These are phyloP conservation scores for Cassiopea andromeda DNA, from an alignment of 30 jellyfish, hydroid and myxozoan genomes.

Conservation along the genomic window DNA sequence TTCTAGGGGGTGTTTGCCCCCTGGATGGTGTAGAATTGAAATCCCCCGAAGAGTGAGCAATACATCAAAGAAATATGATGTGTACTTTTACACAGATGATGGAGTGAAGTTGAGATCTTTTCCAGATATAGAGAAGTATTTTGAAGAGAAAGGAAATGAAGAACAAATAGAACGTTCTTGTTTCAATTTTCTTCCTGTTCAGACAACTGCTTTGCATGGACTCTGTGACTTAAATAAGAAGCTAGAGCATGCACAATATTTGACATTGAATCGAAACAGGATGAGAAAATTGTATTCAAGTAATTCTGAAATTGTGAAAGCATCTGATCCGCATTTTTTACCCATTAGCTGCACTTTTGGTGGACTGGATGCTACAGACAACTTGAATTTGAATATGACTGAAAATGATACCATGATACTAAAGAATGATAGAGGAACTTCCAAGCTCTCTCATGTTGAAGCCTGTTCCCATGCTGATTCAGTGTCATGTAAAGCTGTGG, in stretches of 20 bases:
- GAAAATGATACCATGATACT: no score
- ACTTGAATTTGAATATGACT: no score
- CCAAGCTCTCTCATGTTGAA: no score
- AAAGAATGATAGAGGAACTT: no score
- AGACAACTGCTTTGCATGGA: background rate
- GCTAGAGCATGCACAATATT: background rate
- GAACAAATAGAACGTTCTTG: conserved; percentile 27
- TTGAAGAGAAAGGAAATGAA: conserved; percentile 8
- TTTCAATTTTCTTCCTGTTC: conserved; percentile 51
- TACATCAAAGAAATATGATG: conserved; percentile 43
- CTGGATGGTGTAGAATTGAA: conserved; percentile 76
- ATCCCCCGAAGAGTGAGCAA: conserved; percentile 25
- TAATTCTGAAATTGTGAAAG: background rate
- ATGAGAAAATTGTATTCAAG: background rate
- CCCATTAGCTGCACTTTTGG: background rate
- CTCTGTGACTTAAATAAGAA: background rate
- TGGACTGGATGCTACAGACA: background rate
- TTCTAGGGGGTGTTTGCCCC: conserved; percentile 73
- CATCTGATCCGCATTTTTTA: background rate
- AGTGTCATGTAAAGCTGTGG: no score
- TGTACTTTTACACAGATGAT: conserved; percentile 62
- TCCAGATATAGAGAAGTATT: conserved; percentile 51
- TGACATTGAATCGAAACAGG: background rate
- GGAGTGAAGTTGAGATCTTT: conserved; percentile 62
- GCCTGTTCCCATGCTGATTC: no score